These are phyloP conservation scores for Allophyes oxyacanthae DNA, from an alignment of 2,888 invertebrate species.

Conservation along the genomic window DNA sequence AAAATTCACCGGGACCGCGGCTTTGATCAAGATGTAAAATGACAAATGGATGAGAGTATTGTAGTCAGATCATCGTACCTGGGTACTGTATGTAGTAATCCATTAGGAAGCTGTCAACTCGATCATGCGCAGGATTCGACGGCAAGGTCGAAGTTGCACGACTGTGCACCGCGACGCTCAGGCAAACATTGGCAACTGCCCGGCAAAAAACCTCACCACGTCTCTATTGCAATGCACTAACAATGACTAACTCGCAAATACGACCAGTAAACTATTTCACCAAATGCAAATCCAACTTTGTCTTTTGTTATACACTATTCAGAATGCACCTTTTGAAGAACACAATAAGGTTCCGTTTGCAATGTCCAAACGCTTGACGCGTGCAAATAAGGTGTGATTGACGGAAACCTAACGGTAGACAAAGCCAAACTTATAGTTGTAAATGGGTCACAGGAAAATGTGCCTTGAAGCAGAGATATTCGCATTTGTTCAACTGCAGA, in stretches of 20 bases:
- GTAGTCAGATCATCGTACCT: slow-evolving; percentile 64
- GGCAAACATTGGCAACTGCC: slow-evolving; percentile 57
- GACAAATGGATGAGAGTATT: slow-evolving; percentile 23
- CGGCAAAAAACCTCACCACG: slow-evolving; percentile 52
- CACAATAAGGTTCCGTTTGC: slow-evolving; percentile 66
- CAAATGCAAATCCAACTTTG: slow-evolving; percentile 61
- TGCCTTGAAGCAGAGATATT: slow-evolving; percentile 55
- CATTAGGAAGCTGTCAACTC: slow-evolving; percentile 78
- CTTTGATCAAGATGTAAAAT: slow-evolving; percentile 13
- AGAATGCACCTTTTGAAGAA: slow-evolving; percentile 59
- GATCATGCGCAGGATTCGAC: slow-evolving; percentile 79
- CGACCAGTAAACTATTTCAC: slow-evolving; percentile 53
- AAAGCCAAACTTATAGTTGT: slow-evolving; percentile 59
- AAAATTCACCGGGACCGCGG: slow-evolving; percentile 21
- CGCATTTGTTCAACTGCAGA: slow-evolving; percentile 54
- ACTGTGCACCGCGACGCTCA: slow-evolving; percentile 61
- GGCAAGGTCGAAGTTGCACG: slow-evolving; percentile 82
- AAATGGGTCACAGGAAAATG: slow-evolving; percentile 70
- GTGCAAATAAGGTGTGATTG: slow-evolving; percentile 73
- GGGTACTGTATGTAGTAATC: slow-evolving; percentile 77
- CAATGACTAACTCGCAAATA: slow-evolving; percentile 57
- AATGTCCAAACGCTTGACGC: slow-evolving; percentile 52
- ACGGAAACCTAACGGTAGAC: slow-evolving; percentile 74
- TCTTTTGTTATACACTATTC: slow-evolving; percentile 46
- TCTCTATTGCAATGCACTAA: slow-evolving; percentile 66